phyloP scores from a whole-genome alignment of 2,888 invertebrate species.

The Craniophora ligustri region DNA sequence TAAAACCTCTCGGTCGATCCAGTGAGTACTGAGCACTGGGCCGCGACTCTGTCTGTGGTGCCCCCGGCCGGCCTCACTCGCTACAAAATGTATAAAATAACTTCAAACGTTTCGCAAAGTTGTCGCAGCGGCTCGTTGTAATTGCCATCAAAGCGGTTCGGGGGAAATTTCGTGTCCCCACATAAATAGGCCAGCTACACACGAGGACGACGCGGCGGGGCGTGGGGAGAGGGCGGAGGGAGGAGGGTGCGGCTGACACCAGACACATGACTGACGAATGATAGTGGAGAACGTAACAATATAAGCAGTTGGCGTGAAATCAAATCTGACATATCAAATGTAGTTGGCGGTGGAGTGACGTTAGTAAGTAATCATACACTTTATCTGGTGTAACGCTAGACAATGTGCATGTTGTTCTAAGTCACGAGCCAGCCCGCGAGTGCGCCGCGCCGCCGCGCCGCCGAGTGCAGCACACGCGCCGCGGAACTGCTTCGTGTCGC shows the following conservation, averaged over 20 bases:
- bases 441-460: too few relatives aligned
- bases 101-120: constrained; percentile 24
- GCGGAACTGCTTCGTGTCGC: too few relatives aligned
- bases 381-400: not conserved
- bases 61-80: not conserved
- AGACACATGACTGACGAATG: constrained; percentile 22
- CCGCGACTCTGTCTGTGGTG: too few relatives aligned
- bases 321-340: constrained; percentile 24
- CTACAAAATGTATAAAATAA: constrained; percentile 16
- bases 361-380: constrained; percentile 2
- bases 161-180: constrained; percentile 3
- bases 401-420: too few relatives aligned
- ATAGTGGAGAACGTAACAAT: constrained; percentile 13
- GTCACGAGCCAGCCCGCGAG: too few relatives aligned
- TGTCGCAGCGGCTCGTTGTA: constrained; percentile 17
- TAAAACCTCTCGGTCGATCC: not conserved
- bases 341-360: constrained; percentile 13
- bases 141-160: constrained; percentile 24
- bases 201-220: constrained; percentile 1
- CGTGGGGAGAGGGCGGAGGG: not conserved
- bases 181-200: constrained; percentile 9
- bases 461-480: too few relatives aligned
- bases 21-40: not conserved
- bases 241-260: constrained; percentile 1
- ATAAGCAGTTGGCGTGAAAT: constrained; percentile 24